Conservation (phyloP, 2,888 invertebrate genomes). For the Drosophila phalerata region DNA sequence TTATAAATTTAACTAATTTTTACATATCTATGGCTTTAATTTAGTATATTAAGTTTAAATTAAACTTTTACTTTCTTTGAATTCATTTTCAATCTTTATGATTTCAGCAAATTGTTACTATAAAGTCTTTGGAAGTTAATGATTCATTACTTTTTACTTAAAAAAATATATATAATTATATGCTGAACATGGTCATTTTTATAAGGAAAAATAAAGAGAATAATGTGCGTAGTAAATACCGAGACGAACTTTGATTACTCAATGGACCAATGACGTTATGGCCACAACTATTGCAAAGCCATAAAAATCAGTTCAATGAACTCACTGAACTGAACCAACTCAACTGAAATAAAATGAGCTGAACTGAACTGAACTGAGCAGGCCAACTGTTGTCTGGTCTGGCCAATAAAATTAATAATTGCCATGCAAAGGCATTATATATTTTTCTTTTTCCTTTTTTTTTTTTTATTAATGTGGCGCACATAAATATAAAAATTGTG, state of each 20-base stretch:
- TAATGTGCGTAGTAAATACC: background rate
- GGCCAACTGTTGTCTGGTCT: conserved; percentile 19
- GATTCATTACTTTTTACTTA: background rate
- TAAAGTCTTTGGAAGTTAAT: background rate
- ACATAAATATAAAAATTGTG: conserved; percentile 57
- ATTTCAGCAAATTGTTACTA: background rate
- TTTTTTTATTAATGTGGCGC: conserved; percentile 52
- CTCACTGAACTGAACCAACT: conserved; percentile 20
- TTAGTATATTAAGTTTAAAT: too few species aligned
- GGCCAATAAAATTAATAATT: conserved; percentile 49
- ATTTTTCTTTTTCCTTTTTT: conserved; percentile 5
- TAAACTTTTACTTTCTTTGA: too few species aligned
- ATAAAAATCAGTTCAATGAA: conserved; percentile 46
- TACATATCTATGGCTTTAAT: too few species aligned
- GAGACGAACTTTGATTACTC: conserved; percentile 25
- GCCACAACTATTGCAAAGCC: conserved; percentile 46
- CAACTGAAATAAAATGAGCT: conserved; percentile 13
- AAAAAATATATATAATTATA: background rate
- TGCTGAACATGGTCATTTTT: background rate
- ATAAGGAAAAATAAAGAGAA: background rate
- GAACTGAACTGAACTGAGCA: conserved; percentile 10
- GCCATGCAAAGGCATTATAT: conserved; percentile 39
- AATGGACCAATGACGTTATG: conserved; percentile 28
- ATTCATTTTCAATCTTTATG: background rate
- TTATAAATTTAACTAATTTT: too few species aligned